phyloP scores from a whole-genome alignment of 2,113 vertebrate genomes.

The Ursus arctos region DNA sequence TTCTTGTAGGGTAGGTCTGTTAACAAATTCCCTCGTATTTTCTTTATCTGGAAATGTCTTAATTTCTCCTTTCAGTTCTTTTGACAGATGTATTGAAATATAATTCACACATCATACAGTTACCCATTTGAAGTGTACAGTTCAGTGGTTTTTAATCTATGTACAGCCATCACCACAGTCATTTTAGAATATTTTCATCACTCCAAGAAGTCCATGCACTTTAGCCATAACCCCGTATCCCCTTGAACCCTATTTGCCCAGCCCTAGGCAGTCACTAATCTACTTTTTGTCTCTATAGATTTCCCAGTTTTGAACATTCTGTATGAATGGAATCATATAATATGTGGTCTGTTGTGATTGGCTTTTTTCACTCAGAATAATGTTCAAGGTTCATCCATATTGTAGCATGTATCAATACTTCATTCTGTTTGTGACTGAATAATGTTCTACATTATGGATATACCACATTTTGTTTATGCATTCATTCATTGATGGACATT shows the following conservation, averaged over 20 bases:
- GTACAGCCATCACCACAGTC: background rate
- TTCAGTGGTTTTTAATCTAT: background rate
- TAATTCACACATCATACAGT: background rate
- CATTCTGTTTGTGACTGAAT: background rate
- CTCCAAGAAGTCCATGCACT: background rate
- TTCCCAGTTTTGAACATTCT: background rate
- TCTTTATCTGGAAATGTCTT: background rate
- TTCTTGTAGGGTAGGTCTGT: background rate
- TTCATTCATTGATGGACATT: background rate
- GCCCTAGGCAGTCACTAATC: background rate
- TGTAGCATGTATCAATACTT: background rate
- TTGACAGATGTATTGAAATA: conserved; percentile 3
- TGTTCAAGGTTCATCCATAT: background rate
- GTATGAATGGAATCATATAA: background rate
- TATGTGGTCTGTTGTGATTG: background rate
- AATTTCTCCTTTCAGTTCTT: background rate
- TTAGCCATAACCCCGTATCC: background rate
- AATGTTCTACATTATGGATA: background rate
- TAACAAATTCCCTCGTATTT: background rate
- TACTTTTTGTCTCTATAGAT: background rate
- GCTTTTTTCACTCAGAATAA: background rate
- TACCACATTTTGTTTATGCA: background rate
- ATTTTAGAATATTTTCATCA: background rate
- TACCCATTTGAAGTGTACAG: background rate
- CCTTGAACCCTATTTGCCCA: background rate